A percentile compares a stretch with the other conserved stretches of the same genome.
These are phyloP conservation scores for Drosophila tsacasi DNA, from an alignment of 1,140 invertebrate species.

Conservation along the genomic window DNA sequence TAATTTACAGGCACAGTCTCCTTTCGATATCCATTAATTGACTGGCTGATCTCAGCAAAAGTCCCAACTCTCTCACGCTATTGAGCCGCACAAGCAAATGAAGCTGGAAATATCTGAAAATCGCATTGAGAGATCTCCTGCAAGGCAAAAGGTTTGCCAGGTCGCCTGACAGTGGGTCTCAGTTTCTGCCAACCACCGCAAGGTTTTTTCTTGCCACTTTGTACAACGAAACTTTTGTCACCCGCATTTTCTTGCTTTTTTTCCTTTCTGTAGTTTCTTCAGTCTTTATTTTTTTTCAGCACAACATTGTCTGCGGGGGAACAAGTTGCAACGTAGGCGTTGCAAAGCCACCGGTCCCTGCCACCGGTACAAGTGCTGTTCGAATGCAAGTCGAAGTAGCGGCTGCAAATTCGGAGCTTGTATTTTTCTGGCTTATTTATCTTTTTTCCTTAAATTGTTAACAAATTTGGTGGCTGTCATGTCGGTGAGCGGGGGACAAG, in stretches of 20 bases:
- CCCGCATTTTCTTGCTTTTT: conserved; percentile 47
- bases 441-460: conserved; percentile 42
- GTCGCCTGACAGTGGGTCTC: conserved; percentile 24
- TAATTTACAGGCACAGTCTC: neutral
- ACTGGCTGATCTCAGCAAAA: neutral
- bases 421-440: conserved; percentile 31
- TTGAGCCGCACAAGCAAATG: conserved; percentile 16
- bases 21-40: conserved; percentile 6
- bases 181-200: conserved; percentile 9
- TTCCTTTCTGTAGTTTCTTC: neutral
- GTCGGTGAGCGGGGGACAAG: conserved; percentile 35
- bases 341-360: conserved; percentile 51
- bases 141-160: conserved; percentile 35
- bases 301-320: conserved; percentile 25
- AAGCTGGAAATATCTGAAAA: conserved; percentile 34
- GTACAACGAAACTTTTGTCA: conserved; percentile 58
- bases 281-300: neutral
- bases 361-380: conserved; percentile 43
- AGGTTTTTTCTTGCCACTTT: conserved; percentile 39
- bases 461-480: conserved; percentile 57
- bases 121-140: conserved; percentile 41
- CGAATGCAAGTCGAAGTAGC: conserved; percentile 38
- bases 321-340: conserved; percentile 49
- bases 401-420: conserved; percentile 45
- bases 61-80: conserved; percentile 34